Conservation (phyloP, 1,140 invertebrate species). For the Heterodera carotae region DNA sequence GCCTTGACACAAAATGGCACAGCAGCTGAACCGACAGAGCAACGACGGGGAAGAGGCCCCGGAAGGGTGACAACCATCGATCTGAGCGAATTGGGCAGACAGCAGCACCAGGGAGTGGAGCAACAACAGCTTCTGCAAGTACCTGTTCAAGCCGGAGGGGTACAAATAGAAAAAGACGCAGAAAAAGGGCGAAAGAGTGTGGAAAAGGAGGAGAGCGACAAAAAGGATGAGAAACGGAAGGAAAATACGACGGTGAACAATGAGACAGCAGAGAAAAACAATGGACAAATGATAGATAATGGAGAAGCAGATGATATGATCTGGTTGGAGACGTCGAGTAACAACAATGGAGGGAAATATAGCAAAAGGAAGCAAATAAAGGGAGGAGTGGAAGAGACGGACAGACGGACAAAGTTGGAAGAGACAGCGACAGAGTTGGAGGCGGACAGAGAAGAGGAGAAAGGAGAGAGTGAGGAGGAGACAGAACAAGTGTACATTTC, state of each 20-base stretch:
- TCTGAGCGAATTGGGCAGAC: neutral
- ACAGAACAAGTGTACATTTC: neutral
- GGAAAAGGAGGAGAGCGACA: neutral
- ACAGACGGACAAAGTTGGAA: neutral
- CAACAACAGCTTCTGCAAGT: neutral
- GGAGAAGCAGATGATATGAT: neutral
- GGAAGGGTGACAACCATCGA: neutral
- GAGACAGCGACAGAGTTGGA: conserved; percentile 2
- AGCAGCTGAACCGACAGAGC: neutral
- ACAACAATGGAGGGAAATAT: neutral
- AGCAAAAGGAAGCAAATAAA: conserved; percentile 4
- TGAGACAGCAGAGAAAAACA: neutral
- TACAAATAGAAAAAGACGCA: neutral
- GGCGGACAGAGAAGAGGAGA: neutral
- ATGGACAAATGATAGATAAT: neutral
- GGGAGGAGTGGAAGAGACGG: neutral
- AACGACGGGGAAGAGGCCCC: neutral
- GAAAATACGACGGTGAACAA: neutral
- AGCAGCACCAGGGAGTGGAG: neutral
- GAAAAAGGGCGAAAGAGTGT: neutral
- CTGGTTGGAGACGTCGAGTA: neutral
- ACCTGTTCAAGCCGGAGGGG: neutral
- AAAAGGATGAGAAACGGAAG: neutral
- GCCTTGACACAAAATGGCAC: neutral
- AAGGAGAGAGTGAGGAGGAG: neutral